Evolutionary conservation across 2,113 vertebrate species (phyloP).

Genomic region (Ramphastos sulfuratus): DNA sequence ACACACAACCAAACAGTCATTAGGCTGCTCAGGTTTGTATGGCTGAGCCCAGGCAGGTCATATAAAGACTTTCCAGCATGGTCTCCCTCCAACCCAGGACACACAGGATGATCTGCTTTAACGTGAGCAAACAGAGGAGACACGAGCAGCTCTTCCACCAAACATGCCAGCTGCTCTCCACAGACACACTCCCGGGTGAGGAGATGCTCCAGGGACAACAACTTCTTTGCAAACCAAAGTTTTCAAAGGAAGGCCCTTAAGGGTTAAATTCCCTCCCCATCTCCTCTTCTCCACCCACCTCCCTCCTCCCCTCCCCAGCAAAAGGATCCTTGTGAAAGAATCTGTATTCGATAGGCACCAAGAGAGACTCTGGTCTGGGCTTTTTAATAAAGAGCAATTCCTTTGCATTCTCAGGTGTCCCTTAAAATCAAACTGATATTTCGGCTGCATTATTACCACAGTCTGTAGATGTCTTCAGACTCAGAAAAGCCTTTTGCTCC

Average conservation of each 20-base stretch:
- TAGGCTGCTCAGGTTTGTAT: neutral
- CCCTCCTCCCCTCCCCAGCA: neutral
- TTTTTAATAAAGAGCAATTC: conserved; percentile 63
- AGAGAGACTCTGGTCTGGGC: conserved; percentile 12
- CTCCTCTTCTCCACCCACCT: neutral
- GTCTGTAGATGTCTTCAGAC: conserved; percentile 50
- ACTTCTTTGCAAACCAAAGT: neutral
- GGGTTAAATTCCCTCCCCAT: conserved; percentile 16
- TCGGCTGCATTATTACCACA: neutral
- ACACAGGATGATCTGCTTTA: neutral
- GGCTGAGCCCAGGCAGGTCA: neutral
- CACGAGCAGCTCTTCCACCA: neutral
- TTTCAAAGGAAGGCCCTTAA: neutral
- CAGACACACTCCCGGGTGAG: rapidly evolving
- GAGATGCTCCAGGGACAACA: neutral
- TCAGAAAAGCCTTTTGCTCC: conserved; percentile 28
- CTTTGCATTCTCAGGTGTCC: conserved; percentile 49
- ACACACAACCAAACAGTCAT: neutral
- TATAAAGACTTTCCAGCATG: neutral
- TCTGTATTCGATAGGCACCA: conserved; percentile 8
- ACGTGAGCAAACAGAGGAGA: neutral
- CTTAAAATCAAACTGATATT: conserved; percentile 50
- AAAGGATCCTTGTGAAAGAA: neutral
- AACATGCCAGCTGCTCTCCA: neutral
- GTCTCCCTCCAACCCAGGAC: neutral